phyloP scores from a whole-genome alignment of 2,113 vertebrate species.

The Prionailurus bengalensis region DNA sequence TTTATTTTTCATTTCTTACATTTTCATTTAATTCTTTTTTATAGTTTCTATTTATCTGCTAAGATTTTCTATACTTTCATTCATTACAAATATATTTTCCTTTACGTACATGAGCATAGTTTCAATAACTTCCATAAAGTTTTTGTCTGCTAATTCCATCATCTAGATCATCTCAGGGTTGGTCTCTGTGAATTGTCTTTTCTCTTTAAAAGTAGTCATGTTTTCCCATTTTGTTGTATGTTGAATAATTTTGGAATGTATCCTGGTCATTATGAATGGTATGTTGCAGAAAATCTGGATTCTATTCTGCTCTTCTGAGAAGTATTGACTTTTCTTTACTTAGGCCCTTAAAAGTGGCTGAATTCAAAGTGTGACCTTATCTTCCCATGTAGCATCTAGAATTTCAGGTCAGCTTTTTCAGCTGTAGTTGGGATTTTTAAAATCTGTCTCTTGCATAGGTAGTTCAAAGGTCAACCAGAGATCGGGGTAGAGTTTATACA shows the following conservation, averaged over 20 bases:
- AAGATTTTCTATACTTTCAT: conserved; percentile 19
- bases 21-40: not conserved
- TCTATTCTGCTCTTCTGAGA: not conserved
- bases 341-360: not conserved
- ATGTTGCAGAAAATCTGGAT: not conserved
- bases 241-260: not conserved
- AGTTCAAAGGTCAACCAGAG: not conserved
- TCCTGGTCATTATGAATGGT: not conserved
- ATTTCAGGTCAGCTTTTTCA: not conserved
- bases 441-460: not conserved
- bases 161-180: not conserved
- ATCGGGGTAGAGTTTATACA: not conserved
- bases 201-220: not conserved
- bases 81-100: not conserved
- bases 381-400: not conserved
- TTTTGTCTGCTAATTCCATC: not conserved
- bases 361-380: not conserved
- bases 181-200: not conserved
- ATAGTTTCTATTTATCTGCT: not conserved
- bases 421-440: not conserved
- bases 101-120: not conserved
- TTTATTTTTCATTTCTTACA: not conserved
- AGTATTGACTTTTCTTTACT: not conserved
- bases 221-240: not conserved
- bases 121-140: not conserved